phyloP scores from a whole-genome alignment of 2,888 invertebrate species.

The Nineta flava region DNA sequence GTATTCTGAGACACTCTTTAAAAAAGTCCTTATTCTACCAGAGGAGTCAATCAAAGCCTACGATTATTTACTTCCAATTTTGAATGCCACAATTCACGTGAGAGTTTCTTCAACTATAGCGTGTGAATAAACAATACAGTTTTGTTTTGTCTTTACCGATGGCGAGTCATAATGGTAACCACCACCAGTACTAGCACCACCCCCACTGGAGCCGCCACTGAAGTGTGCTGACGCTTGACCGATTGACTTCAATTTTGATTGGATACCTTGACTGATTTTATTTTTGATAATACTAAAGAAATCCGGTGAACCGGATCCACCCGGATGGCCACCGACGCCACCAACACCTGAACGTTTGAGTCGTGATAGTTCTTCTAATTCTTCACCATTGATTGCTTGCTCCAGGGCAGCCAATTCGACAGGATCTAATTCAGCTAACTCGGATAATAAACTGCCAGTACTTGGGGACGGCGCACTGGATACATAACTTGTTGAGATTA shows the following conservation, averaged over 20 bases:
- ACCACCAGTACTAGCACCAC: slow-evolving; percentile 30
- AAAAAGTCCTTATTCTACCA: too few species aligned
- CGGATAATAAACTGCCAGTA: not conserved
- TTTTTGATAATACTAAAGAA: slow-evolving; percentile 29
- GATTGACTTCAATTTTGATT: slow-evolving; percentile 35
- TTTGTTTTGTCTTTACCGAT: not conserved
- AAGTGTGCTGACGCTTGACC: slow-evolving; percentile 38
- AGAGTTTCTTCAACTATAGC: too few species aligned
- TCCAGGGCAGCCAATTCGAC: not conserved
- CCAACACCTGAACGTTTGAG: not conserved
- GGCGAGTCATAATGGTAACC: slow-evolving; percentile 15
- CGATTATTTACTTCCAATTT: too few species aligned
- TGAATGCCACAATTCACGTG: too few species aligned
- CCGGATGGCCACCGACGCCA: too few species aligned
- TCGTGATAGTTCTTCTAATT: not conserved
- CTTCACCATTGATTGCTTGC: not conserved
- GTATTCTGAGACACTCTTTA: too few species aligned
- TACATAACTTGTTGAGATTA: not conserved
- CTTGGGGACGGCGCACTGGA: not conserved
- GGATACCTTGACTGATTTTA: slow-evolving; percentile 31
- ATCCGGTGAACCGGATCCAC: slow-evolving; percentile 10
- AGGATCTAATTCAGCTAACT: not conserved
- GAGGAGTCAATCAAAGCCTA: too few species aligned
- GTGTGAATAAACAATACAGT: too few species aligned
- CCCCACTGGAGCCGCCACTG: slow-evolving; percentile 29